Conservation (phyloP, 2,888 invertebrate species). For the Lymantria dispar region DNA sequence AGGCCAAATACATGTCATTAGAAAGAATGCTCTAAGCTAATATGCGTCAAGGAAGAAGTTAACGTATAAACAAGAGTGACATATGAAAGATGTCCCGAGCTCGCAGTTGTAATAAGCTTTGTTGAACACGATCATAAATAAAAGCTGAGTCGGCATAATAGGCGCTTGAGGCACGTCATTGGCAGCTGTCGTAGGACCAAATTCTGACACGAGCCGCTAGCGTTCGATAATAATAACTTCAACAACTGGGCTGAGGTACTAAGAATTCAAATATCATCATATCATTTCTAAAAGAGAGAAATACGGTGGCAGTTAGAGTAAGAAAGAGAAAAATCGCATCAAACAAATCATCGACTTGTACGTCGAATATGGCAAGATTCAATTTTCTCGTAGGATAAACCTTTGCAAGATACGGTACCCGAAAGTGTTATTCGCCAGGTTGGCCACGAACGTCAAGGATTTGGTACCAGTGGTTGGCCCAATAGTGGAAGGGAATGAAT, state of each 20-base stretch:
- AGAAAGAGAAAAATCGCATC: no score
- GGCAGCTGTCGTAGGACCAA: constrained; percentile 62
- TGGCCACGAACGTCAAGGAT: no score
- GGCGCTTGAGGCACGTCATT: constrained; percentile 64
- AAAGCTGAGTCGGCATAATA: constrained; percentile 65
- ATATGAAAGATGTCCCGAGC: constrained; percentile 66
- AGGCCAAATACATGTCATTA: background rate
- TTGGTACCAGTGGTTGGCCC: no score
- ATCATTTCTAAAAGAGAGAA: no score
- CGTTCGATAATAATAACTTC: constrained; percentile 55
- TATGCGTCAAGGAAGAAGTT: constrained; percentile 54
- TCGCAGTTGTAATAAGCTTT: constrained; percentile 69
- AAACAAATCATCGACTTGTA: no score
- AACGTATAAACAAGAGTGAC: constrained; percentile 53
- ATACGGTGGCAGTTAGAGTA: no score
- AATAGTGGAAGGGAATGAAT: no score
- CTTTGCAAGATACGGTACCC: no score
- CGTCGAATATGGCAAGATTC: no score
- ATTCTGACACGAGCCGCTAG: constrained; percentile 49
- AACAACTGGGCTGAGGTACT: constrained; percentile 8
- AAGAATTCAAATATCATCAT: no score
- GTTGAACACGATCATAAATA: constrained; percentile 75
- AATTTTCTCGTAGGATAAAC: no score
- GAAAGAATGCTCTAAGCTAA: constrained; percentile 33
- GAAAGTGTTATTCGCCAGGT: no score